A percentile compares a stretch with the other conserved stretches of the same genome.
Conservation (phyloP, 2,797 vertebrate genomes). For the Valencia hispanica region DNA sequence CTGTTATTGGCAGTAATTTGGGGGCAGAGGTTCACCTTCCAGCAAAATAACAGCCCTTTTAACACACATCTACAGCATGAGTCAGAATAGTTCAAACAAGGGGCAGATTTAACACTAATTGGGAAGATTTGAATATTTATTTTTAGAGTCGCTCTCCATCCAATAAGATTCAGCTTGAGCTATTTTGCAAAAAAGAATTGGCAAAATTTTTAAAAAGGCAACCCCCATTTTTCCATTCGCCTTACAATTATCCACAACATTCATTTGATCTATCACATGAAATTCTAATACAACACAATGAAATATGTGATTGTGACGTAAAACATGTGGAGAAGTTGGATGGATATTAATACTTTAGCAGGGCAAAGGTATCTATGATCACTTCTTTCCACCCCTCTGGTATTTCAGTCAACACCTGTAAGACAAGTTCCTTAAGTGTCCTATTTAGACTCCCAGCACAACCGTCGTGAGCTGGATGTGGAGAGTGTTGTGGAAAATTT, state of each 20-base stretch:
- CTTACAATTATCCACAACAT: neutral
- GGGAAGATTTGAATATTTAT: neutral
- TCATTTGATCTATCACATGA: neutral
- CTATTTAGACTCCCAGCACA: slow-evolving; percentile 65
- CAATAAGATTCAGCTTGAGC: neutral
- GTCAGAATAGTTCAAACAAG: neutral
- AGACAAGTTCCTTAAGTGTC: slow-evolving; percentile 32
- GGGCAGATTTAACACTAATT: neutral
- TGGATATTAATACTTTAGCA: neutral
- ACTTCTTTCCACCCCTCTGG: slow-evolving; percentile 46
- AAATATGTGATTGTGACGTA: neutral
- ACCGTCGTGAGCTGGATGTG: slow-evolving; percentile 47
- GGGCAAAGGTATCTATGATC: slow-evolving; percentile 34
- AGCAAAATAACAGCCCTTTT: neutral
- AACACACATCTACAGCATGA: neutral
- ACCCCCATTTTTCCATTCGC: neutral
- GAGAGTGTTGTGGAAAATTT: slow-evolving; percentile 56
- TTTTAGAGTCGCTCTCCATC: neutral
- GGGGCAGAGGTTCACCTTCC: neutral
- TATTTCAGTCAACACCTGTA: slow-evolving; percentile 33
- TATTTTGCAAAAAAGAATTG: neutral
- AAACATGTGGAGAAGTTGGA: neutral
- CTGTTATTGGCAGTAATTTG: neutral
- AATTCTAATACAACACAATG: neutral
- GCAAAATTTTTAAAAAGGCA: neutral